Evolutionary conservation across 1,140 invertebrate genomes (phyloP).

Genomic region (Leptopilina clavipes): DNA sequence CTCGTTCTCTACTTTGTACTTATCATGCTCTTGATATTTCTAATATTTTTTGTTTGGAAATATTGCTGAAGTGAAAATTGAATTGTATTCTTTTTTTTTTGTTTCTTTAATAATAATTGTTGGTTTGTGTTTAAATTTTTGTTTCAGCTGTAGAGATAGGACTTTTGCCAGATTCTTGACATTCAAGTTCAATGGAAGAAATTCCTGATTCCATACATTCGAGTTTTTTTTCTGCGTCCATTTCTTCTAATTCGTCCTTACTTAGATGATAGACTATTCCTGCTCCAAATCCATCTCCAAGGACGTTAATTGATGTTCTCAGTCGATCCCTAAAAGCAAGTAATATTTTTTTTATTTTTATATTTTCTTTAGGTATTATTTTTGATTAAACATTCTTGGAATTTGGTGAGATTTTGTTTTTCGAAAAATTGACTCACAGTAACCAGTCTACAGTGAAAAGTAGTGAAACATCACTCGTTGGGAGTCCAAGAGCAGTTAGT

Average conservation of each 20-base stretch:
- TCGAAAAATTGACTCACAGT: slow-evolving; percentile 76
- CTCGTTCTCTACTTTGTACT: slow-evolving; percentile 15
- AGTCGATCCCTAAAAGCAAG: slow-evolving; percentile 75
- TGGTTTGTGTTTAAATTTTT: slow-evolving; percentile 42
- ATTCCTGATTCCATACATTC: slow-evolving; percentile 60
- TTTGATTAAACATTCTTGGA: too few relatives aligned
- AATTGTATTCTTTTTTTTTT: neutral
- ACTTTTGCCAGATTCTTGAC: neutral
- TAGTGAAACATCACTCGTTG: slow-evolving; percentile 82
- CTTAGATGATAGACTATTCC: slow-evolving; percentile 86
- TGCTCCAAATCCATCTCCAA: slow-evolving; percentile 87
- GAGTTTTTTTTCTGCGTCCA: slow-evolving; percentile 69
- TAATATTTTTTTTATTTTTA: neutral
- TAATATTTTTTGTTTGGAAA: neutral
- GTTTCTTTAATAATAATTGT: neutral
- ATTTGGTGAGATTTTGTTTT: neutral
- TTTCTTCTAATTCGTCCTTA: slow-evolving; percentile 79
- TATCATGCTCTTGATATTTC: slow-evolving; percentile 8
- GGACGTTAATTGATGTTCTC: slow-evolving; percentile 87
- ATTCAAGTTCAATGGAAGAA: slow-evolving; percentile 31
- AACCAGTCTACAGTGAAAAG: slow-evolving; percentile 87
- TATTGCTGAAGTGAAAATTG: too few relatives aligned
- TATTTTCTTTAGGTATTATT: too few relatives aligned
- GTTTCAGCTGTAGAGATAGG: slow-evolving; percentile 42
- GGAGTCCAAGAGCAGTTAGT: slow-evolving; percentile 82